phyloP scores from a whole-genome alignment of 2,888 invertebrate genomes.

The Stramonita haemastoma region DNA sequence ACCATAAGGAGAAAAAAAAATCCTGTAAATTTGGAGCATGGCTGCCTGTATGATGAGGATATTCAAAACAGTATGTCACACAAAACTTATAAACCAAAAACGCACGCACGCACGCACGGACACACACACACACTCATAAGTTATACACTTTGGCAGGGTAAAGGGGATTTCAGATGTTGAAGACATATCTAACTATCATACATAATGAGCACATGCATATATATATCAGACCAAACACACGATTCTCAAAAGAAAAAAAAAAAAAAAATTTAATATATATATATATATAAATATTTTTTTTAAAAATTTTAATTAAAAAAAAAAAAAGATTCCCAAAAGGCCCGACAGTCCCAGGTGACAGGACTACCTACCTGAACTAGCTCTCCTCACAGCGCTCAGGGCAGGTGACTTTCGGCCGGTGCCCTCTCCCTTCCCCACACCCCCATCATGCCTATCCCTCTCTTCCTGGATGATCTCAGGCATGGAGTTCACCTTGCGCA shows the following conservation, averaged over 20 bases:
- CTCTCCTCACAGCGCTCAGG: background rate
- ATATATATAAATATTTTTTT: too few relatives aligned
- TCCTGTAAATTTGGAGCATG: too few relatives aligned
- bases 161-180: too few relatives aligned
- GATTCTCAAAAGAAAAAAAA: background rate
- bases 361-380: background rate
- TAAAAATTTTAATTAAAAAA: too few relatives aligned
- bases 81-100: background rate
- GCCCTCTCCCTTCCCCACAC: background rate
- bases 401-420: background rate
- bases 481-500: constrained; percentile 5
- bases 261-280: too few relatives aligned
- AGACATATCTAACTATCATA: too few relatives aligned
- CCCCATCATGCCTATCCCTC: background rate
- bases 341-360: too few relatives aligned
- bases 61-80: too few relatives aligned
- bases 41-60: too few relatives aligned
- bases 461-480: background rate
- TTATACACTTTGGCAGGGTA: too few relatives aligned
- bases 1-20: too few relatives aligned
- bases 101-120: background rate
- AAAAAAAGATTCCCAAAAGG: too few relatives aligned
- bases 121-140: background rate
- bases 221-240: background rate
- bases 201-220: background rate